Conservation (phyloP, 2,797 vertebrate genomes). For the Champsocephalus gunnari region DNA sequence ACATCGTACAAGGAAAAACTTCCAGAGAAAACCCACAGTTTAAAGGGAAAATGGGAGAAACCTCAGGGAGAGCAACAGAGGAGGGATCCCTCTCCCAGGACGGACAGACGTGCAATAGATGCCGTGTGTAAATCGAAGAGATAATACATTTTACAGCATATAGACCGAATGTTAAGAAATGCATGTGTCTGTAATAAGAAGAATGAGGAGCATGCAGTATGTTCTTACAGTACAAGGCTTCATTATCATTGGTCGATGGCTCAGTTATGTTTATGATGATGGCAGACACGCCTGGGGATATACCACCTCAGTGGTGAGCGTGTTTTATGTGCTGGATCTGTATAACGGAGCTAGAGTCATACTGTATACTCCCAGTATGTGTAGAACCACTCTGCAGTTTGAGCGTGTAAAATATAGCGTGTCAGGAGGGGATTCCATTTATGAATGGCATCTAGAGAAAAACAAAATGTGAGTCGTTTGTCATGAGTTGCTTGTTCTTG, state of each 20-base stretch:
- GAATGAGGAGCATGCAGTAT: conserved; percentile 3
- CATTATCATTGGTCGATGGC: conserved; percentile 58
- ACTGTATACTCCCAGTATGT: conserved; percentile 4
- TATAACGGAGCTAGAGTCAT: conserved; percentile 22
- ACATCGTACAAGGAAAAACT: too few species aligned
- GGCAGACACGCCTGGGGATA: conserved; percentile 61
- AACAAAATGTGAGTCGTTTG: conserved; percentile 29
- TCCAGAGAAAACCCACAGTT: too few species aligned
- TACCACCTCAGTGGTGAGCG: conserved; percentile 26
- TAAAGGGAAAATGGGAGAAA: too few species aligned
- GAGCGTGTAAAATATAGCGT: conserved; percentile 32
- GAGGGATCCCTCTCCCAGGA: too few species aligned
- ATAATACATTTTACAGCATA: too few species aligned
- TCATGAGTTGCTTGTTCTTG: background rate
- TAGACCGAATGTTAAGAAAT: too few species aligned
- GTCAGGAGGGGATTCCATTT: conserved; percentile 14
- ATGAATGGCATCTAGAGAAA: conserved; percentile 26
- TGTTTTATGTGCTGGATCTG: conserved; percentile 56
- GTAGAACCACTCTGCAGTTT: conserved; percentile 5
- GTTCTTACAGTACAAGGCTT: conserved; percentile 22
- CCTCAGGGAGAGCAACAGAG: too few species aligned
- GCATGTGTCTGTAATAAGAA: too few species aligned
- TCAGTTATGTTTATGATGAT: conserved; percentile 69
- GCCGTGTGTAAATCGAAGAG: too few species aligned
- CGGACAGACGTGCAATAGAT: too few species aligned